A percentile compares a stretch with the other conserved stretches of the same genome.
These are phyloP conservation scores for Miniopterus natalensis DNA, from an alignment of 2,113 vertebrate genomes.

Conservation along the genomic window DNA sequence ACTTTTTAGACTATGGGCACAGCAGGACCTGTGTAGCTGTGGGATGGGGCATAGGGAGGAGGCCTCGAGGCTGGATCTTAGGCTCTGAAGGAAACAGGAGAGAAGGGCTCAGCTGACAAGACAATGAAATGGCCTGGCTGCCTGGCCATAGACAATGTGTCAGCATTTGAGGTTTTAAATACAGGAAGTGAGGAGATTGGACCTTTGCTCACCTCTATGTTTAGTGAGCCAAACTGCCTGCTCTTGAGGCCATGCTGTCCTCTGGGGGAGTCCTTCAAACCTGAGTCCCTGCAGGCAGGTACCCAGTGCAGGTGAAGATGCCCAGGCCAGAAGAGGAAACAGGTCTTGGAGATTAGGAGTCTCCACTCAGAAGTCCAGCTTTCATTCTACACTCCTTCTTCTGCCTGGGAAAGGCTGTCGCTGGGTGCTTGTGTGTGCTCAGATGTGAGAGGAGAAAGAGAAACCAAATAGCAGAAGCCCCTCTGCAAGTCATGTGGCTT, in stretches of 20 bases:
- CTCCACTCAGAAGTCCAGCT: neutral
- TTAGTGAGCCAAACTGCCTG: neutral
- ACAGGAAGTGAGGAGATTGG: neutral
- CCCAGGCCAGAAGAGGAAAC: neutral
- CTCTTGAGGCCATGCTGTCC: neutral
- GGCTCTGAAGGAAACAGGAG: neutral
- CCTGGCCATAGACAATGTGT: neutral
- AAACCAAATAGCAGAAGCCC: constrained; percentile 39
- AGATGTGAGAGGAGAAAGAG: neutral
- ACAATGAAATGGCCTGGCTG: neutral
- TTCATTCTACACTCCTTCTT: neutral
- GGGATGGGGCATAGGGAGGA: neutral
- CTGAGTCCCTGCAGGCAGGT: neutral
- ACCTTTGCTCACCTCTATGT: neutral
- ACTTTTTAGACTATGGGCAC: neutral
- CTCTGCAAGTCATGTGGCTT: neutral
- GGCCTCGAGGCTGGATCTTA: neutral
- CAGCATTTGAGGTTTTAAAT: constrained; percentile 41
- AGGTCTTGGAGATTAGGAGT: neutral
- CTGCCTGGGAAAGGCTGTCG: fast-evolving
- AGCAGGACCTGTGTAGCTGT: neutral
- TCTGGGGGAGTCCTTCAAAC: neutral
- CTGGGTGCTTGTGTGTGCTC: neutral
- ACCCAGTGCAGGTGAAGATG: neutral
- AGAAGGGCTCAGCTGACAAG: neutral